Percentiles rank a stretch among this genome's conserved stretches.
These are phyloP conservation scores for Chrysochloris asiatica DNA, from an alignment of 2,113 vertebrate genomes.

Conservation along the genomic window DNA sequence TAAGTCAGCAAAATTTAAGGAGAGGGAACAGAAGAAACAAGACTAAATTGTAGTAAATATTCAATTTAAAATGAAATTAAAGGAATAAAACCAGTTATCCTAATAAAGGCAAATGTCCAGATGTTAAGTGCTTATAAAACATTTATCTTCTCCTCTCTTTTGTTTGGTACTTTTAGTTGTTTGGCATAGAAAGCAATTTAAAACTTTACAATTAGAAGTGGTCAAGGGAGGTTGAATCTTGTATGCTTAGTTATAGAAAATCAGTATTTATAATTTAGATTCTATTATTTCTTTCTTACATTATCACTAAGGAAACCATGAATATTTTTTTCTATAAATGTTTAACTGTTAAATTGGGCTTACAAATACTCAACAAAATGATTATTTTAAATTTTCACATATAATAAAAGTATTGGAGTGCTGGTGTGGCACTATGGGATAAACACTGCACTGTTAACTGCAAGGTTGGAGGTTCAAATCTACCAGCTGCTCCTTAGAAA, in stretches of 20 bases:
- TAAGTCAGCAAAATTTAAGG: background rate
- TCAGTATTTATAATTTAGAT: background rate
- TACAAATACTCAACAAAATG: background rate
- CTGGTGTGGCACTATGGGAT: background rate
- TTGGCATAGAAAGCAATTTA: background rate
- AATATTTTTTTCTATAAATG: background rate
- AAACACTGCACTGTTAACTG: no score
- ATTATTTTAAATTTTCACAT: background rate
- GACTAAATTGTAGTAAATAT: background rate
- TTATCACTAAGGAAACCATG: background rate
- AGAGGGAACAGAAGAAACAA: background rate
- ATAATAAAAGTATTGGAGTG: no score
- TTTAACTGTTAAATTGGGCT: background rate
- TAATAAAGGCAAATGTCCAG: background rate
- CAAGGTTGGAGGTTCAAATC: no score
- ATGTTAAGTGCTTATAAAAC: no score
- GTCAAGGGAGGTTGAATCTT: background rate
- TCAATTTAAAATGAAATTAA: constrained; percentile 9
- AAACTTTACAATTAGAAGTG: constrained; percentile 33
- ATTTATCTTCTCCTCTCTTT: no score
- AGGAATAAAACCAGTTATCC: background rate
- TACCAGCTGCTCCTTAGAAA: no score
- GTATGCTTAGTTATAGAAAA: constrained; percentile 16
- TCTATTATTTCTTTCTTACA: constrained; percentile 12
- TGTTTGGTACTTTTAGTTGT: constrained; percentile 24